These are phyloP conservation scores for Morone saxatilis DNA, from an alignment of 2,113 vertebrate genomes.

Conservation along the genomic window DNA sequence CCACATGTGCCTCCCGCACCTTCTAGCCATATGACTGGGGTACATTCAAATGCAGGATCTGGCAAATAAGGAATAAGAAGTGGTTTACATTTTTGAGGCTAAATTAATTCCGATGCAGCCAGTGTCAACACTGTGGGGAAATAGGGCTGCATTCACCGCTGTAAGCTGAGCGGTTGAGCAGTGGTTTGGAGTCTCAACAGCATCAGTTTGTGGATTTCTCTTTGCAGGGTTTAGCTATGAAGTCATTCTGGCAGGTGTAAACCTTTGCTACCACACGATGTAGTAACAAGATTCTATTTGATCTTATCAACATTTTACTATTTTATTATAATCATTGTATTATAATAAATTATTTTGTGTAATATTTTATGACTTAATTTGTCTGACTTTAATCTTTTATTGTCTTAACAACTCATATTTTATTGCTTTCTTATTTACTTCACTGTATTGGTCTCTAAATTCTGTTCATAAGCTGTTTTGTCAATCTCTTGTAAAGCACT, in stretches of 20 bases:
- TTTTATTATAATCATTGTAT: no score
- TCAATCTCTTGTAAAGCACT: no score
- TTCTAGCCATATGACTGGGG: slow-evolving; percentile 14
- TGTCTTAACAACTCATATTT: no score
- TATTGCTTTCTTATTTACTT: no score
- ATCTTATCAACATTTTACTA: no score
- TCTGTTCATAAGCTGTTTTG: no score
- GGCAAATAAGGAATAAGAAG: slow-evolving; percentile 41
- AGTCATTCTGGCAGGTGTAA: slow-evolving; percentile 51
- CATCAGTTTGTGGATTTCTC: slow-evolving; percentile 47
- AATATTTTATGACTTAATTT: no score
- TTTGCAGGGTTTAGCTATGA: neutral
- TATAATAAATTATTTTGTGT: no score
- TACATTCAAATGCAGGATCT: slow-evolving; percentile 36
- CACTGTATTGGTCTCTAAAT: no score
- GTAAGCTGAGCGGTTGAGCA: slow-evolving; percentile 17
- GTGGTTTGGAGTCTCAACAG: slow-evolving; percentile 50
- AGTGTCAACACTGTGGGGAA: slow-evolving; percentile 66
- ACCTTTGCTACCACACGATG: neutral
- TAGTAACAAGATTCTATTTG: no score
- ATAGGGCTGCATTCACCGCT: slow-evolving; percentile 53
- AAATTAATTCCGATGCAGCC: slow-evolving; percentile 54
- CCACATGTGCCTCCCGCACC: neutral
- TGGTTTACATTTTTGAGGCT: slow-evolving; percentile 62
- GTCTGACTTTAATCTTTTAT: no score